Conservation (phyloP, 30 jellyfish, hydroid and myxozoan species). For the Clytia hemisphaerica region DNA sequence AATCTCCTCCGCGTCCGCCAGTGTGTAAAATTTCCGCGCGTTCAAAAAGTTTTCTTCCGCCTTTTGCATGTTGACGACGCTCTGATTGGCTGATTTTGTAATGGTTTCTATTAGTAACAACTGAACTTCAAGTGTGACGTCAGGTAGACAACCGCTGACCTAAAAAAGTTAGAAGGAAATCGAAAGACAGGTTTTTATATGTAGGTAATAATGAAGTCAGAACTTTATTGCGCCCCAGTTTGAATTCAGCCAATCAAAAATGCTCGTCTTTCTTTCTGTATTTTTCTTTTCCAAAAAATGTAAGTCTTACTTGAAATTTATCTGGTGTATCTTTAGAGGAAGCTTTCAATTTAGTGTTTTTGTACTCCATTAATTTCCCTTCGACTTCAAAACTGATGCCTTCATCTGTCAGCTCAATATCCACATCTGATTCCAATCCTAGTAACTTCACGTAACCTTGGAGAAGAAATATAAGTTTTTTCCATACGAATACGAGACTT, state of each 20-base stretch:
- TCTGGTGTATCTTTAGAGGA: constrained; percentile 73
- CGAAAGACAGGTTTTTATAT: background rate
- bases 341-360: constrained; percentile 69
- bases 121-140: constrained; percentile 74
- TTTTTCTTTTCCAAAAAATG: no score
- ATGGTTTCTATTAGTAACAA: constrained; percentile 58
- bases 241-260: background rate
- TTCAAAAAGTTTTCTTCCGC: constrained; percentile 85
- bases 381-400: constrained; percentile 53
- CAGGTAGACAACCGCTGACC: constrained; percentile 95
- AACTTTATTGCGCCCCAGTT: no score
- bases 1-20: constrained; percentile 70
- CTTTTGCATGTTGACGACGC: constrained; percentile 69
- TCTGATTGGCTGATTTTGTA: constrained; percentile 87
- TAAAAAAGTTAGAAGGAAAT: background rate
- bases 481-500: no score
- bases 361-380: constrained; percentile 88
- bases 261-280: background rate
- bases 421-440: constrained; percentile 78
- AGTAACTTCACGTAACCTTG: constrained; percentile 69
- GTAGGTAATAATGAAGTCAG: no score
- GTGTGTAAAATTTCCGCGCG: constrained; percentile 68
- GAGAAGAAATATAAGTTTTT: no score
- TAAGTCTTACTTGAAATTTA: constrained; percentile 58
- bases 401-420: constrained; percentile 63